phyloP scores from a whole-genome alignment of 2,797 vertebrate genomes.

The Oryzias sinensis region DNA sequence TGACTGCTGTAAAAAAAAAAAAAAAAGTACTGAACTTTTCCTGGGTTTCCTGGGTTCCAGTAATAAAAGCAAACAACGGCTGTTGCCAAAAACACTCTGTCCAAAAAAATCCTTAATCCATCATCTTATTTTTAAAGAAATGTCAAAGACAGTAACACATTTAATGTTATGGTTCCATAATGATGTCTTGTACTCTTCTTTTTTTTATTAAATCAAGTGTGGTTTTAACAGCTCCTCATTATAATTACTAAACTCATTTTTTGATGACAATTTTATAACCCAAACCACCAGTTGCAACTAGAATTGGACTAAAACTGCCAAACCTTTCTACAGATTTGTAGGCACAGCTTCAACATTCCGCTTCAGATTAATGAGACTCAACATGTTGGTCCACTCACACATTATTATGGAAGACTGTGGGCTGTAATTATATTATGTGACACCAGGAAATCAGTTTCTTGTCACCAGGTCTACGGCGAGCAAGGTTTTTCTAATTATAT shows the following conservation, averaged over 20 bases:
- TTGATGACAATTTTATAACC: too few species aligned
- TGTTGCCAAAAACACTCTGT: too few species aligned
- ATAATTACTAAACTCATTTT: not conserved
- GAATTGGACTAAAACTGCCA: slow-evolving; percentile 20
- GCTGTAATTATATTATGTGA: slow-evolving; percentile 60
- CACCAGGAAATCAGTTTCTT: slow-evolving; percentile 66
- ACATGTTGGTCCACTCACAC: slow-evolving; percentile 36
- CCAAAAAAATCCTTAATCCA: too few species aligned
- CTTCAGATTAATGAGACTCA: slow-evolving; percentile 38
- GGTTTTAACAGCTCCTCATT: slow-evolving; percentile 15
- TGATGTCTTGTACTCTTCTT: slow-evolving; percentile 5
- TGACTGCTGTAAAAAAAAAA: too few species aligned
- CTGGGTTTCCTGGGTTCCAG: too few species aligned
- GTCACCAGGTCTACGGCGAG: slow-evolving; percentile 52
- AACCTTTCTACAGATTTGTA: slow-evolving; percentile 22
- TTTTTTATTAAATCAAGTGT: slow-evolving; percentile 18
- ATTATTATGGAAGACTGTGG: slow-evolving; percentile 45
- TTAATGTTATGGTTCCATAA: slow-evolving; percentile 6
- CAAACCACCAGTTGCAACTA: not conserved
- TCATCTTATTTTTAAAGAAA: not conserved
- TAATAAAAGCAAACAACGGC: too few species aligned
- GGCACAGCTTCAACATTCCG: slow-evolving; percentile 12
- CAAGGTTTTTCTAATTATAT: slow-evolving; percentile 63
- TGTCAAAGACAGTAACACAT: slow-evolving; percentile 14
- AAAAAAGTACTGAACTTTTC: too few species aligned